These are phyloP conservation scores for Eulemur mongoz DNA, from an alignment of 2,797 vertebrate genomes.

Conservation along the genomic window DNA sequence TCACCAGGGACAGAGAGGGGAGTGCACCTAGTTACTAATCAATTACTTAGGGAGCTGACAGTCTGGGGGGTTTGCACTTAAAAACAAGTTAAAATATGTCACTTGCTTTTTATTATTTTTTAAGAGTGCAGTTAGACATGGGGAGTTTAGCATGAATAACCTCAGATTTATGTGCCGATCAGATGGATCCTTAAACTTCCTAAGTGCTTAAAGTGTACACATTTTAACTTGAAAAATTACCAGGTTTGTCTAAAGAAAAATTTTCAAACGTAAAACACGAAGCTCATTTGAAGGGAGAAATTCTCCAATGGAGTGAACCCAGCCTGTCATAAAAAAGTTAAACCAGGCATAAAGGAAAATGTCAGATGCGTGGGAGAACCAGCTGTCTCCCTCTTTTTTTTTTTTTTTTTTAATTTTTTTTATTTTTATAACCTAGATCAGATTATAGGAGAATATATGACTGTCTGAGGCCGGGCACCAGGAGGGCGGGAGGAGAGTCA, in stretches of 20 bases:
- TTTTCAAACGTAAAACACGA: constrained; percentile 79
- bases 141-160: constrained; percentile 72
- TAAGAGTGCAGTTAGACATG: constrained; percentile 52
- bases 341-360: constrained; percentile 85
- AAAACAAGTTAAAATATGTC: constrained; percentile 72
- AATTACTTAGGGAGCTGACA: constrained; percentile 64
- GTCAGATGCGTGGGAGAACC: constrained; percentile 84
- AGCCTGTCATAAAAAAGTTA: constrained; percentile 84
- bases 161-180: constrained; percentile 72
- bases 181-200: constrained; percentile 78
- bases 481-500: neutral
- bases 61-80: constrained; percentile 44
- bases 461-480: constrained; percentile 30
- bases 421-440: constrained; percentile 81
- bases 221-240: constrained; percentile 83
- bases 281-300: constrained; percentile 80
- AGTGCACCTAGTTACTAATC: constrained; percentile 52
- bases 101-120: constrained; percentile 42
- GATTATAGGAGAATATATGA: constrained; percentile 79
- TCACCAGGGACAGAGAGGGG: neutral
- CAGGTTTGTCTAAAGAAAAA: constrained; percentile 82
- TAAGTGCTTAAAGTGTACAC: constrained; percentile 76
- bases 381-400: constrained; percentile 74
- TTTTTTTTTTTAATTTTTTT: constrained; percentile 23
- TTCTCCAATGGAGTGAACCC: constrained; percentile 81